Base-by-base conservation (phyloP, 2,797 vertebrate genomes). In the Mus minutoides region DNA sequence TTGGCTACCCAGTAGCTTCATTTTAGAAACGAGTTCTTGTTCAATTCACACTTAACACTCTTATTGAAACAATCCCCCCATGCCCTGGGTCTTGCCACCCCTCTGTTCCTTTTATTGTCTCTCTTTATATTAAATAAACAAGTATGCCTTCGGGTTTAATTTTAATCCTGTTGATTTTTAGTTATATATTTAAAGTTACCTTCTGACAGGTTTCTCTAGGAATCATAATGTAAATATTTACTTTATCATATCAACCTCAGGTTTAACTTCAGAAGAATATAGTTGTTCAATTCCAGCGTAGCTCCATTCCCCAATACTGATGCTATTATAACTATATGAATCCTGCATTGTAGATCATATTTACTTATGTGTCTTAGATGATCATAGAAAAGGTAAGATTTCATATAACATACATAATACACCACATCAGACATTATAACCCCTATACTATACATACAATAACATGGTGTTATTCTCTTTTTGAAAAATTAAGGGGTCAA, bases 261-360 rank as follows among this genome's bases (percentile, higher is more conserved):
- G 94, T 37, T 94, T 94, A 77, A 91, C 58, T 84, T 90, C 60
- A 69, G 37, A 77, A 64, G 88, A 91, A 90, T n/a, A 56, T 29
- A 92, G 52, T 34, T 56, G 80, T 19, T 89, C 6, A n/a, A 24
- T 58, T 88, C 49, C 43, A 73, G 60, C 29, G 67, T n/a, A 64
- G 52, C 9, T 76, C 29, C 24, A 37, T 80, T 73, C 13, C 43
- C 43, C n/a, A 46, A 78, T 34, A 12, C 58, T 92, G 86, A 31
- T 73, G 12, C 58, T 90, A 75, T 49, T 76, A 16, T 24, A 83
- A 13, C 34, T 60, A 24, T 52, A 29, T 8, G 21, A 52, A 11
- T 82, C 76, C 58, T 40, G 19, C n/a, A 26, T 62, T 56, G 52
- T 58, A 64, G 4, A 29, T 85, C 6, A 80, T 52, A 62, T 43